These are phyloP conservation scores for Lomographa bimaculata DNA, from an alignment of 2,888 invertebrate species.

Conservation along the genomic window DNA sequence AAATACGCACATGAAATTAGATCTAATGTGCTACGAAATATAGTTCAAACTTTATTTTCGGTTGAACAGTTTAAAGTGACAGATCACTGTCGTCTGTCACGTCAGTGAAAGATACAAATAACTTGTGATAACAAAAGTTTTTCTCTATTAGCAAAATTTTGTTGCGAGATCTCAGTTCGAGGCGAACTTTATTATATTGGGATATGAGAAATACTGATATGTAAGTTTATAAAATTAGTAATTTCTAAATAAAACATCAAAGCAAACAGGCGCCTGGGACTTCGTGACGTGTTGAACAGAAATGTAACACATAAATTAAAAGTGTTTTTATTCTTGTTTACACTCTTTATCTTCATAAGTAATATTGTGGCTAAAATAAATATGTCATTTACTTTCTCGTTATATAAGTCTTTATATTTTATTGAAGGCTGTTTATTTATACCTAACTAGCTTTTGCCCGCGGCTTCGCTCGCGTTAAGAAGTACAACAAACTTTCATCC, in stretches of 20 bases:
- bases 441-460: no score
- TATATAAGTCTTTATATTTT: no score
- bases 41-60: neutral
- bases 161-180: no score
- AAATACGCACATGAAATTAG: neutral
- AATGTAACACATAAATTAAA: conserved; percentile 5
- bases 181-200: no score
- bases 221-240: no score
- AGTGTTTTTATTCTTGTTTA: conserved; percentile 8
- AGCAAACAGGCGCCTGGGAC: conserved; percentile 7
- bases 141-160: no score
- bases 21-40: neutral
- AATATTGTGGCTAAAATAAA: conserved; percentile 1
- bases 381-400: no score
- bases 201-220: no score
- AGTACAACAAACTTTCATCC: no score
- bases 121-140: neutral
- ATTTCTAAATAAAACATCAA: conserved; percentile 7
- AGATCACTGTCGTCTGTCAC: conserved; percentile 1
- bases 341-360: conserved; percentile 12
- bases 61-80: neutral
- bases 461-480: no score
- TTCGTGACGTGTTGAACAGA: neutral
- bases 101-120: neutral
- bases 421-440: no score